Percentiles rank a stretch among this genome's conserved stretches.
Conservation (phyloP, 1,140 invertebrate genomes). For the Adoxophyes honmai region DNA sequence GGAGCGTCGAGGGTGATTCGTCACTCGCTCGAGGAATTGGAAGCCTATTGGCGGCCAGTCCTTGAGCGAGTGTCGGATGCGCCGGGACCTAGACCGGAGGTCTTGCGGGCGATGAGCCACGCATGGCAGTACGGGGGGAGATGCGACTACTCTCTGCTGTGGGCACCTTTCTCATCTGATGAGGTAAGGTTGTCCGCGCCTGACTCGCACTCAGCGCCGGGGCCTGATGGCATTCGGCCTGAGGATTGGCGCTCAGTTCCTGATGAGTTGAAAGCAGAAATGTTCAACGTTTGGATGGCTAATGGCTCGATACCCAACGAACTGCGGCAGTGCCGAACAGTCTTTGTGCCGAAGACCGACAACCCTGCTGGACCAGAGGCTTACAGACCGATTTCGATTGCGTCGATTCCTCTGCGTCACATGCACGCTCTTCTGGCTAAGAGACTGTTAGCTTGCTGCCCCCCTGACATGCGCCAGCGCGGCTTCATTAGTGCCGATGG, state of each 20-base stretch:
- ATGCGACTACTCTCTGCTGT: conserved; percentile 19
- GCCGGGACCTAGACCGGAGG: conserved; percentile 25
- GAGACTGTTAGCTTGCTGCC: too few species aligned
- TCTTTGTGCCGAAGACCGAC: too few species aligned
- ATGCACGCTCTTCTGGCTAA: too few species aligned
- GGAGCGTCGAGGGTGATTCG: conserved; percentile 18
- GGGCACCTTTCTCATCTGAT: conserved; percentile 27
- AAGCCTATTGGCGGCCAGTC: conserved; percentile 41
- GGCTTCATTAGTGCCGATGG: too few species aligned
- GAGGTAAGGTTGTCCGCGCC: conserved; percentile 32
- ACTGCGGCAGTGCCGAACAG: too few species aligned
- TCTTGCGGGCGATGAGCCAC: not conserved
- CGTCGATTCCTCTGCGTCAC: too few species aligned
- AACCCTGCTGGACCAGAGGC: too few species aligned
- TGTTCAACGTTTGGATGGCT: too few species aligned
- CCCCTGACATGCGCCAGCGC: too few species aligned
- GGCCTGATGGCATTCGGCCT: conserved; percentile 31
- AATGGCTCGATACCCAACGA: too few species aligned
- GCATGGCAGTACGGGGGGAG: conserved; percentile 18
- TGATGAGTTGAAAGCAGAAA: conserved; percentile 20
- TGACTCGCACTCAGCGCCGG: conserved; percentile 22
- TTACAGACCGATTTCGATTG: too few species aligned
- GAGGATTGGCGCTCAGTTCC: conserved; percentile 30
- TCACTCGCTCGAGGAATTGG: conserved; percentile 28
- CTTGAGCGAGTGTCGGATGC: too few species aligned